Conservation (phyloP, 2,797 vertebrate species). For the Sebastes steindachneri region DNA sequence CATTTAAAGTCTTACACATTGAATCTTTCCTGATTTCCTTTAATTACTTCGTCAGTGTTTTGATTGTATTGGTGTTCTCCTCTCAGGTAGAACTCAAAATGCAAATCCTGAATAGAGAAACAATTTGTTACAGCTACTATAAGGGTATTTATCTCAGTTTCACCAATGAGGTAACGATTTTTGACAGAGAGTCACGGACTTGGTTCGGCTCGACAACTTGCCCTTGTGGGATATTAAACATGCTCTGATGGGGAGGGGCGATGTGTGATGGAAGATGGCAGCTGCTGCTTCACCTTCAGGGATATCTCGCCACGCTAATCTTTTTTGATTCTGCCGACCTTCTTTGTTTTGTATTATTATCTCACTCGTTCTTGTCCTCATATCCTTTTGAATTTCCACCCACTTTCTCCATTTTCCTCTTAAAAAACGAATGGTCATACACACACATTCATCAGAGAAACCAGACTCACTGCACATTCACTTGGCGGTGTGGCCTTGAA, state of each 20-base stretch:
- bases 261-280: slow-evolving; percentile 64
- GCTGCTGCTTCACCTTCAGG: slow-evolving; percentile 63
- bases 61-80: neutral
- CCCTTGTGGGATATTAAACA: slow-evolving; percentile 62
- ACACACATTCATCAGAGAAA: neutral
- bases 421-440: neutral
- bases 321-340: neutral
- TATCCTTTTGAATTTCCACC: neutral
- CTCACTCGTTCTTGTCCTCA: neutral
- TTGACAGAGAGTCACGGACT: slow-evolving; percentile 51
- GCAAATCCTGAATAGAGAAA: neutral
- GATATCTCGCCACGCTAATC: neutral
- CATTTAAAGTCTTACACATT: slow-evolving; percentile 40
- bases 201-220: slow-evolving; percentile 38
- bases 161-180: slow-evolving; percentile 44
- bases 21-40: slow-evolving; percentile 41
- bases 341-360: neutral
- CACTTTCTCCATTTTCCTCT: neutral
- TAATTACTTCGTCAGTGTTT: slow-evolving; percentile 48
- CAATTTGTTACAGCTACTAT: neutral
- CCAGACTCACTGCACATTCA: neutral
- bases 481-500: slow-evolving; percentile 53
- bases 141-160: slow-evolving; percentile 46
- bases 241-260: slow-evolving; percentile 47
- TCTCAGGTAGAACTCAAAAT: slow-evolving; percentile 19